Conservation (phyloP, 1,140 invertebrate genomes). For the Spodoptera frugiperda region DNA sequence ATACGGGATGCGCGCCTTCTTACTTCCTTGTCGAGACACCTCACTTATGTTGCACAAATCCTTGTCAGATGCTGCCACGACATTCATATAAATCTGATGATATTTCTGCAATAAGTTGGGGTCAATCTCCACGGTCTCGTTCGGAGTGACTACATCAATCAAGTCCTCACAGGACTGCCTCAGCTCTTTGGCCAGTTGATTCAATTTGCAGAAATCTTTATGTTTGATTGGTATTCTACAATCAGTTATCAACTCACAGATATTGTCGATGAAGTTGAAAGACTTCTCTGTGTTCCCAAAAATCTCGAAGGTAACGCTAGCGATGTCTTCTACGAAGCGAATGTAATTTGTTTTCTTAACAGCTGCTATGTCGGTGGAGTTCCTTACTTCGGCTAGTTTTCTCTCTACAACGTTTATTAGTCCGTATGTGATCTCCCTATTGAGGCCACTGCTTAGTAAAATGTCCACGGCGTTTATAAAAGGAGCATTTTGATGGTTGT, state of each 20-base stretch:
- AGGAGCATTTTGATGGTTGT: constrained; percentile 81
- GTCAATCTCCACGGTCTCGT: constrained; percentile 60
- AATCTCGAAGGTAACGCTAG: constrained; percentile 82
- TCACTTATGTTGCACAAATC: constrained; percentile 80
- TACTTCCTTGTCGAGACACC: constrained; percentile 70
- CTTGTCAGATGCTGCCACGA: constrained; percentile 80
- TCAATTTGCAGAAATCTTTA: constrained; percentile 83
- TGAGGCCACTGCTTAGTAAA: constrained; percentile 80
- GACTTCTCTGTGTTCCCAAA: constrained; percentile 81
- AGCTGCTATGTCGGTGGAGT: constrained; percentile 72
- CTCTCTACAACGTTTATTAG: constrained; percentile 83
- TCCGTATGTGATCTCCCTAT: constrained; percentile 83
- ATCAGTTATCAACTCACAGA: constrained; percentile 79
- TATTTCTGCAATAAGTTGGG: constrained; percentile 77
- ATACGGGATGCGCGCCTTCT: constrained; percentile 74
- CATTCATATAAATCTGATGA: constrained; percentile 82
- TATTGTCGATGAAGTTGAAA: constrained; percentile 78
- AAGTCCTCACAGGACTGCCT: constrained; percentile 76
- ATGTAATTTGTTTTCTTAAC: constrained; percentile 84
- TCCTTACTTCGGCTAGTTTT: constrained; percentile 80
- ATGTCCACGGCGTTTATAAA: constrained; percentile 84
- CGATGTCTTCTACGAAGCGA: constrained; percentile 82
- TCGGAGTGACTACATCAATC: constrained; percentile 67
- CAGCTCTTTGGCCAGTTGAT: constrained; percentile 79
- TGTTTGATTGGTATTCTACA: constrained; percentile 82